Conservation (phyloP, 2,113 vertebrate genomes). For the Patagioenas fasciata region DNA sequence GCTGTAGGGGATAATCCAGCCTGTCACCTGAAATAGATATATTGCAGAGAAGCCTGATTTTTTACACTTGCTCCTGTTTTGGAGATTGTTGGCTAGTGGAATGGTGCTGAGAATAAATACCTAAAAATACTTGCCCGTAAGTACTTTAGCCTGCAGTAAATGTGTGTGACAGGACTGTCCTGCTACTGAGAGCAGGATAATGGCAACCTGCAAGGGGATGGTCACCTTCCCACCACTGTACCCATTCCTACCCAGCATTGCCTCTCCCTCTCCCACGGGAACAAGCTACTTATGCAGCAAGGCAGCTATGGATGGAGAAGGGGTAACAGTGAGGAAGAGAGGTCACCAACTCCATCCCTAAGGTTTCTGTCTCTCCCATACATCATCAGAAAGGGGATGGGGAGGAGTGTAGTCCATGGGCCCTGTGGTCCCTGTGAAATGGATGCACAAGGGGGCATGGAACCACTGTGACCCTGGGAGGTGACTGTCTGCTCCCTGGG, state of each 20-base stretch:
- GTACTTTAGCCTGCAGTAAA: background rate
- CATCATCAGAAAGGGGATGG: background rate
- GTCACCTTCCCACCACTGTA: rapidly evolving
- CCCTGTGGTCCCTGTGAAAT: background rate
- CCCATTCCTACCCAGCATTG: background rate
- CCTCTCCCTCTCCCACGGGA: background rate
- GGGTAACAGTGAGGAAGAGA: background rate
- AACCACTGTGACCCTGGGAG: background rate
- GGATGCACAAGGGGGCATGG: background rate
- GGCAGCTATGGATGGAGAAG: rapidly evolving
- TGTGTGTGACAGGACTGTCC: background rate
- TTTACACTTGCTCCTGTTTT: background rate
- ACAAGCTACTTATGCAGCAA: rapidly evolving
- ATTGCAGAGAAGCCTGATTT: background rate
- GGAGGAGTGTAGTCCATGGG: rapidly evolving
- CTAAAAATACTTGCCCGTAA: background rate
- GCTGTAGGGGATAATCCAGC: background rate
- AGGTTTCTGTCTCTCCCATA: background rate
- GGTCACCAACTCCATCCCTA: background rate
- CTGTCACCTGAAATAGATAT: background rate
- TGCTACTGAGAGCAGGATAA: background rate
- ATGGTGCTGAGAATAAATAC: background rate
- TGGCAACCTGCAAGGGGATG: background rate
- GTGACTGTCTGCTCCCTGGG: background rate
- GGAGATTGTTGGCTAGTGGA: background rate